Conservation (phyloP, 2,797 vertebrate genomes). For the Sitta carolinensis region DNA sequence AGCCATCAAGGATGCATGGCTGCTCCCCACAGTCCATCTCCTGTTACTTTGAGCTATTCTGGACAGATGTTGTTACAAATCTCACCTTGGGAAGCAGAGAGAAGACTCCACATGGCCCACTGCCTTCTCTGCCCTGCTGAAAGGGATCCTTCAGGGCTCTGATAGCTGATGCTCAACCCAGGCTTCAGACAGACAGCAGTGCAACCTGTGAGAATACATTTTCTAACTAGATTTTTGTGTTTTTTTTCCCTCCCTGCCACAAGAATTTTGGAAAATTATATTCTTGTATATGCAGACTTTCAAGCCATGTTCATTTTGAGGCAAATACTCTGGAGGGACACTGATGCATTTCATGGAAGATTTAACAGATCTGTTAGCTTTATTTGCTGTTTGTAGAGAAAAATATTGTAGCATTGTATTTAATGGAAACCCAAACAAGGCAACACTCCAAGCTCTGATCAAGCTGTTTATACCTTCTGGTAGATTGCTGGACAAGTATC, state of each 20-base stretch:
- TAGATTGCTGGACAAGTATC: background rate
- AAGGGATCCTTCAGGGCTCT: background rate
- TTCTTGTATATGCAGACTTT: background rate
- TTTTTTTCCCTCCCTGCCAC: background rate
- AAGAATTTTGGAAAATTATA: background rate
- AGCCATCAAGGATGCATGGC: accelerated
- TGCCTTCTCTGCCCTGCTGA: background rate
- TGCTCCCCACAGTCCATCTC: background rate
- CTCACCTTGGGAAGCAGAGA: background rate
- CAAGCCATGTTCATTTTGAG: background rate
- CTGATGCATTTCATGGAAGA: background rate
- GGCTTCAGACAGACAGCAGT: background rate
- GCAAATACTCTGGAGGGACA: background rate
- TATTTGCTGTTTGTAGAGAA: background rate
- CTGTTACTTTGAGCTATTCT: background rate
- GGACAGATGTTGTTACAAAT: background rate
- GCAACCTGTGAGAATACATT: background rate
- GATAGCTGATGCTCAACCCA: background rate
- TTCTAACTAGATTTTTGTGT: background rate
- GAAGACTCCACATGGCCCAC: background rate
- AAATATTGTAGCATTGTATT: background rate
- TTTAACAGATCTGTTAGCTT: background rate
- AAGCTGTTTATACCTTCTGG: background rate
- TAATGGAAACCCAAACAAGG: background rate
- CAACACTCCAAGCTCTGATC: background rate